A percentile compares a stretch with the other conserved stretches of the same genome.
phyloP scores from a whole-genome alignment of 1,140 invertebrate species.

The Drosophila pseudoananassae region DNA sequence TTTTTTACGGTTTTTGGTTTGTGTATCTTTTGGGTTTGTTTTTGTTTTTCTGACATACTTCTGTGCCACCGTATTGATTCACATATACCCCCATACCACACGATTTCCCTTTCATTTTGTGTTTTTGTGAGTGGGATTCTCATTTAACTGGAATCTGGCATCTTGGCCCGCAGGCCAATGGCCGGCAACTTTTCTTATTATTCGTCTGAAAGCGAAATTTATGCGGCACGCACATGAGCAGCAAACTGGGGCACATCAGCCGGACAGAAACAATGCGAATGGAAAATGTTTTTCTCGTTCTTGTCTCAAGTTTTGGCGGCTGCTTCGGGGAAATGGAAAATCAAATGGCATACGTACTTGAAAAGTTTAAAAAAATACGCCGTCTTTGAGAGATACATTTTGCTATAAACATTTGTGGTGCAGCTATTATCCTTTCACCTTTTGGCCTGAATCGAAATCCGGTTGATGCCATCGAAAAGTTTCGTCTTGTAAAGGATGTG shows the following conservation, averaged over 20 bases:
- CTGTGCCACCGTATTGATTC: not conserved
- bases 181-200: constrained; percentile 77
- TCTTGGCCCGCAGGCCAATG: constrained; percentile 56
- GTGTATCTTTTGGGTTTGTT: not conserved
- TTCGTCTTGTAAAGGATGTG: constrained; percentile 2
- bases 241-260: constrained; percentile 62
- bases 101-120: constrained; percentile 10
- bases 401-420: not conserved
- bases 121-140: constrained; percentile 44
- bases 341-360: not conserved
- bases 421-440: constrained; percentile 28
- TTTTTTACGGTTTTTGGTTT: constrained; percentile 4
- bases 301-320: constrained; percentile 23
- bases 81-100: not conserved
- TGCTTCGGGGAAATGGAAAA: constrained; percentile 18
- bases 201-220: constrained; percentile 66
- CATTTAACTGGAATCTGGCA: constrained; percentile 52
- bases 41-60: not conserved
- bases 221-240: constrained; percentile 35
- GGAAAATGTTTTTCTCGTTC: constrained; percentile 42
- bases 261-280: constrained; percentile 62
- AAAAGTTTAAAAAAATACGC: constrained; percentile 13
- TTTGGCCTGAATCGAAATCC: constrained; percentile 7
- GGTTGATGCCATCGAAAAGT: constrained; percentile 5
- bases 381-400: constrained; percentile 15